These are phyloP conservation scores for Pyxicephalus adspersus DNA, from an alignment of 2,113 vertebrate species.

Conservation along the genomic window DNA sequence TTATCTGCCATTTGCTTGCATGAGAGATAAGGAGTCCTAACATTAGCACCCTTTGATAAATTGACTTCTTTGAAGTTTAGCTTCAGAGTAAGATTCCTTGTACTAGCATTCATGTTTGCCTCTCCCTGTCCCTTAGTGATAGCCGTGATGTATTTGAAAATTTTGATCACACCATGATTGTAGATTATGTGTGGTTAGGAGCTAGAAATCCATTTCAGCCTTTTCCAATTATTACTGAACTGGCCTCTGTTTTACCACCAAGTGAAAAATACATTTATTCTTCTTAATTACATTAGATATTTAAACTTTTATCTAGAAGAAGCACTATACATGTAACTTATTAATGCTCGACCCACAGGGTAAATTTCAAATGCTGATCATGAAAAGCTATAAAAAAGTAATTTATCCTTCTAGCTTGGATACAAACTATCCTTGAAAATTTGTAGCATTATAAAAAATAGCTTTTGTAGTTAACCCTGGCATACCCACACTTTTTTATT, in stretches of 20 bases:
- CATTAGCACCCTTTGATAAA: constrained; percentile 46
- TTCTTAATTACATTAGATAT: constrained; percentile 40
- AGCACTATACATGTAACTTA: constrained; percentile 27
- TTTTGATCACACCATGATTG: constrained; percentile 34
- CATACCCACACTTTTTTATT: too few species aligned
- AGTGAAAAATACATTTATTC: constrained; percentile 29
- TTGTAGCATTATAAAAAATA: too few species aligned
- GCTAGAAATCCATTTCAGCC: constrained; percentile 28
- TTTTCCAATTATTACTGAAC: constrained; percentile 35
- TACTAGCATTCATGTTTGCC: constrained; percentile 32
- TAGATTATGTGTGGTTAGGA: constrained; percentile 36
- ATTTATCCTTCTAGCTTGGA: background rate
- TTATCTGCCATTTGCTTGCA: constrained; percentile 39
- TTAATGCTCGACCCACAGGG: constrained; percentile 35
- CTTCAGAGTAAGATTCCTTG: constrained; percentile 31
- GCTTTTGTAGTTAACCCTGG: too few species aligned
- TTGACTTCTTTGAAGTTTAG: constrained; percentile 42
- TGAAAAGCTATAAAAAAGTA: background rate
- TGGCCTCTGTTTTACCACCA: background rate
- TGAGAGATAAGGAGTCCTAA: constrained; percentile 42
- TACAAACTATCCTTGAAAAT: background rate
- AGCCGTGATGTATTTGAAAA: constrained; percentile 37
- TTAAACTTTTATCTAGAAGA: constrained; percentile 30
- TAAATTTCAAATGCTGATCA: constrained; percentile 26
- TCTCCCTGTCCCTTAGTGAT: constrained; percentile 25